Base-by-base conservation (phyloP, 2,113 vertebrate species). In the Sterna hirundo region DNA sequence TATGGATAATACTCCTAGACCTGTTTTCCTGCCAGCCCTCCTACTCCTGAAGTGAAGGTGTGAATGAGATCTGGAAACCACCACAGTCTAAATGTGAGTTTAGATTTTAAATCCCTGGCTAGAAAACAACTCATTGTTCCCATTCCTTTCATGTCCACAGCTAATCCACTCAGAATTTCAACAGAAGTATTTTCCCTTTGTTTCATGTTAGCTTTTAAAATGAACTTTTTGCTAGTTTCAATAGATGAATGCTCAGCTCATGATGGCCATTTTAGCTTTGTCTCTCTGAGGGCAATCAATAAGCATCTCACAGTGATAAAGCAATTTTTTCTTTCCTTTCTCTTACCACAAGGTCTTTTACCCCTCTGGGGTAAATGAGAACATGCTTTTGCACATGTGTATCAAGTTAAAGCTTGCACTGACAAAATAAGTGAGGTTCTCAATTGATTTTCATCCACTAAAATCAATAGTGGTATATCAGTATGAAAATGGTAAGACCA, bases 91-190 rank as follows among this genome's bases (percentile, higher is more conserved):
- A 84, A 46, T 93, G 77, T 76, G 80, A 0, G 0, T 38, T 90
- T 94, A 96, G 70, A 77, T 97, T 91, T 74, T 84, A 94, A 97
- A 92, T 80, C 76, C 26, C 65, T 96, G n/a, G 2, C 68, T 95
- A 72, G 61, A 83, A 93, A 91, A 83, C n/a, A 87, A 71, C 32
- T 61, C 32, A 15, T 76, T 55, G 74, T 30, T 95, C 64, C 70
- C 19, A 51, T 66, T 96, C 26, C 15, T 94, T 88, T 96, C 42
- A 79, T 86, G 52, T 89, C 58, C 61, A 55, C 9, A 77, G 30
- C 10, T 92, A 94, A 95, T 72, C 27, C 44, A 80, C 30, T 94
- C 52, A 52, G 4, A 72, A 75, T 95, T 96, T 94, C 64, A 88
- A 76, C 22, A 92, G 15, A 70, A 68, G 10, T 5, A 47, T 46